Percentiles rank a stretch among this genome's conserved stretches.
Conservation (phyloP, 2,888 invertebrate species). For the Lathronympha strigana region DNA sequence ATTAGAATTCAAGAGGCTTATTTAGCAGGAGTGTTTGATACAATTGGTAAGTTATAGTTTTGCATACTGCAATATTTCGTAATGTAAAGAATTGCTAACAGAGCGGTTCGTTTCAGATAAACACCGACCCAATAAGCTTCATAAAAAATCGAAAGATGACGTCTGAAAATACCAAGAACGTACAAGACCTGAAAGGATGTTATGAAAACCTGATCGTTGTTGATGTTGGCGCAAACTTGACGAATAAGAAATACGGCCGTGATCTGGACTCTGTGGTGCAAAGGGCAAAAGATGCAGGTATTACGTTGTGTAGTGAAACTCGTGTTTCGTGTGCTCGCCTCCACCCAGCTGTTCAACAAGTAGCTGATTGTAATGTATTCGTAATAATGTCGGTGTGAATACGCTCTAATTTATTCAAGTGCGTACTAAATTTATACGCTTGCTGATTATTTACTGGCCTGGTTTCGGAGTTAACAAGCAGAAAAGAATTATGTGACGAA, state of each 20-base stretch:
- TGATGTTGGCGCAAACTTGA: slow-evolving; percentile 96
- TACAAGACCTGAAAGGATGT: slow-evolving; percentile 88
- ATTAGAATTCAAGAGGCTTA: slow-evolving; percentile 76
- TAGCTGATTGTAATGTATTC: slow-evolving; percentile 18
- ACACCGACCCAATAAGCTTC: slow-evolving; percentile 81
- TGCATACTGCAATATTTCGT: slow-evolving; percentile 25
- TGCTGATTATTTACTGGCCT: slow-evolving; percentile 38
- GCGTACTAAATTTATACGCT: slow-evolving; percentile 29
- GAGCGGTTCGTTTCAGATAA: slow-evolving; percentile 64
- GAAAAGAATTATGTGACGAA: slow-evolving; percentile 29
- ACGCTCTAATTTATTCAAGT: slow-evolving; percentile 34
- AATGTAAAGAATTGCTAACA: slow-evolving; percentile 43
- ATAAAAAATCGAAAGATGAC: slow-evolving; percentile 73
- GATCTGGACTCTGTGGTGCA: slow-evolving; percentile 96
- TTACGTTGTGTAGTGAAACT: slow-evolving; percentile 44
- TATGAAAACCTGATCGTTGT: slow-evolving; percentile 96
- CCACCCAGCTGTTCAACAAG: slow-evolving; percentile 23
- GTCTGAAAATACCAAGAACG: slow-evolving; percentile 80
- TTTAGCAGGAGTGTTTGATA: slow-evolving; percentile 82
- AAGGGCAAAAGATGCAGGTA: slow-evolving; percentile 96
- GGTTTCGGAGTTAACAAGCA: slow-evolving; percentile 32
- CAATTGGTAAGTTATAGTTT: slow-evolving; percentile 72
- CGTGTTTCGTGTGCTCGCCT: slow-evolving; percentile 18
- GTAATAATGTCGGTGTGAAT: slow-evolving; percentile 14
- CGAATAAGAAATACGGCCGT: slow-evolving; percentile 96